A percentile compares a stretch with the other conserved stretches of the same genome.
Conservation (phyloP, 2,888 invertebrate species). For the Kuschelorhynchus macadamiae region DNA sequence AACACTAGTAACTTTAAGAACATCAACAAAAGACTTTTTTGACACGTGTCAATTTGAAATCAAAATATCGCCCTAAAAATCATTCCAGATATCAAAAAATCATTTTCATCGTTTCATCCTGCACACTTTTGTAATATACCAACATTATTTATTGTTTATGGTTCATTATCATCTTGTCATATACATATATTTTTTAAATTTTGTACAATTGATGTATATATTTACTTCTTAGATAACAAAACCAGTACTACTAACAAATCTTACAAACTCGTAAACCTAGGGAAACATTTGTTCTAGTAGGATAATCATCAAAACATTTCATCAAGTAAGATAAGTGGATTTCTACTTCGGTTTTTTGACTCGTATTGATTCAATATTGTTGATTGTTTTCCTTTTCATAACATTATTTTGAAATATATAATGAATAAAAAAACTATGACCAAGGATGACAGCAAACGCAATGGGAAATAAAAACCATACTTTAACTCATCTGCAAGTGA, state of each 20-base stretch:
- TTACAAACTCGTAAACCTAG: background rate
- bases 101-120: constrained; percentile 10
- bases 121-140: constrained; percentile 41
- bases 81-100: constrained; percentile 35
- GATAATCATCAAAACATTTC: background rate
- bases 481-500: background rate
- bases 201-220: constrained; percentile 42
- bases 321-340: no score
- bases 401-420: no score
- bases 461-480: constrained; percentile 12
- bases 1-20: background rate
- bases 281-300: background rate
- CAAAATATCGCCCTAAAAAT: constrained; percentile 23
- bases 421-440: constrained; percentile 12
- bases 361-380: no score
- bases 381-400: no score
- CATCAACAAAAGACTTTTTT: constrained; percentile 4
- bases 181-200: constrained; percentile 34
- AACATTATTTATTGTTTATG: constrained; percentile 41
- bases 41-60: constrained; percentile 29
- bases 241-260: constrained; percentile 15
- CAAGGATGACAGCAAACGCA: background rate
- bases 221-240: constrained; percentile 38
- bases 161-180: constrained; percentile 28
- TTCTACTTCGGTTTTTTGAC: no score